These are phyloP conservation scores for Xanthostigma xanthostigma DNA, from an alignment of 2,888 invertebrate species.

Conservation along the genomic window DNA sequence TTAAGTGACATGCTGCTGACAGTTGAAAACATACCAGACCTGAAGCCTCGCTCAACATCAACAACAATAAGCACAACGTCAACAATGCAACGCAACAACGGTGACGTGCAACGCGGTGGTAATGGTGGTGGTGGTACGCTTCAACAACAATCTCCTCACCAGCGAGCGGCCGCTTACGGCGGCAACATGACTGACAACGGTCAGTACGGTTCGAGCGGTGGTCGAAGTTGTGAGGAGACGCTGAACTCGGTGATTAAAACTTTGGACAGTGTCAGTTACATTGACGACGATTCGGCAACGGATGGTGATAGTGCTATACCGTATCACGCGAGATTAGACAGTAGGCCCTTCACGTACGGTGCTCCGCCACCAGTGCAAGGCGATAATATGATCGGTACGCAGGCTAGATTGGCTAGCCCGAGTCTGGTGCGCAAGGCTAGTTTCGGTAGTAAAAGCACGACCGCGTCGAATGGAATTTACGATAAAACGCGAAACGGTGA, in stretches of 20 bases:
- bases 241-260: conserved; percentile 6
- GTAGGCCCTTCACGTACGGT: conserved; percentile 81
- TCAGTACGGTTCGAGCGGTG: neutral
- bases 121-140: neutral
- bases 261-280: conserved; percentile 26
- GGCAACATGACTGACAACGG: neutral
- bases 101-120: neutral
- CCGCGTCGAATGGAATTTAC: neutral
- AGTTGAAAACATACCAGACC: conserved; percentile 65
- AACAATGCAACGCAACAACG: conserved; percentile 4
- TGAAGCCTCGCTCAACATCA: conserved; percentile 11
- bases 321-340: conserved; percentile 82
- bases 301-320: conserved; percentile 55
- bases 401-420: conserved; percentile 67
- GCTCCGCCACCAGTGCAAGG: conserved; percentile 21
- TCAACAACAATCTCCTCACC: conserved; percentile 12
- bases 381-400: conserved; percentile 48
- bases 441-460: conserved; percentile 24
- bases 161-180: conserved; percentile 5
- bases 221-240: conserved; percentile 3
- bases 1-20: conserved; percentile 77
- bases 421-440: conserved; percentile 65
- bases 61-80: neutral
- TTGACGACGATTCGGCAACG: conserved; percentile 24
- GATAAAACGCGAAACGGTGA: too few species aligned